Base-by-base conservation (phyloP, 1,140 invertebrate species). In the Drosophila orena region DNA sequence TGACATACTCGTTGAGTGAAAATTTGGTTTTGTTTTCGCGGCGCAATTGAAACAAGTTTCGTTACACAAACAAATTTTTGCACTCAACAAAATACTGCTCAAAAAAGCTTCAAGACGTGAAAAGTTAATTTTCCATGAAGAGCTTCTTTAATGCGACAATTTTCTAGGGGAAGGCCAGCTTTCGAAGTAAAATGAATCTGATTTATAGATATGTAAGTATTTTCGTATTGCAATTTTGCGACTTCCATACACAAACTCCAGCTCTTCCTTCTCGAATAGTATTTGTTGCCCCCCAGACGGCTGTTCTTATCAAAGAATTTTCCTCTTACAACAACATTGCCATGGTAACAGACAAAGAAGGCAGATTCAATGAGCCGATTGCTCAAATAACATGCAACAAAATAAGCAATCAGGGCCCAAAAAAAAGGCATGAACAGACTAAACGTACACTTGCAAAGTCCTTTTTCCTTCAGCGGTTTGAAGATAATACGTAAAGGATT, bases 41-140 rank as follows among this genome's bases (percentile, higher is more conserved):
- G 80, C 80, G 80, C 65, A 84, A 62, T 83, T 79, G 27, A 64
- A 84, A 76, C 80, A 22, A 72, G 76, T 85, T 75, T 78, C 15
- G 42, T 14, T 10, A 12, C 30, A 38, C 8, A 15, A 8, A 15
- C 17, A 24, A 46, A 46, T 49, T 35, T 35, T 35, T 20, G 3
- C 20, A 40, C 58, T 80, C 44, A 69, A 15, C 35, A 43, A 44
- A 53, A 62, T 34, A 11, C 17, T 49, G 15, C 79, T 75, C 38
- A 35, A 46, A 47, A 47, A 72, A 84, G 72, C 77, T 69, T 53
- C 14, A 34, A 43, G 12, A 35, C 47, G 22, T 27, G 27, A 42
- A 37, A 37, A 50, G 5, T 57, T 59, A 27, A 55, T 46, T 69
- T 46, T 15, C n/a, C 27, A 11, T 44, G 38, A 56, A 75, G 42